Conservation (phyloP, 2,888 invertebrate species). For the Noctua fimbriata region DNA sequence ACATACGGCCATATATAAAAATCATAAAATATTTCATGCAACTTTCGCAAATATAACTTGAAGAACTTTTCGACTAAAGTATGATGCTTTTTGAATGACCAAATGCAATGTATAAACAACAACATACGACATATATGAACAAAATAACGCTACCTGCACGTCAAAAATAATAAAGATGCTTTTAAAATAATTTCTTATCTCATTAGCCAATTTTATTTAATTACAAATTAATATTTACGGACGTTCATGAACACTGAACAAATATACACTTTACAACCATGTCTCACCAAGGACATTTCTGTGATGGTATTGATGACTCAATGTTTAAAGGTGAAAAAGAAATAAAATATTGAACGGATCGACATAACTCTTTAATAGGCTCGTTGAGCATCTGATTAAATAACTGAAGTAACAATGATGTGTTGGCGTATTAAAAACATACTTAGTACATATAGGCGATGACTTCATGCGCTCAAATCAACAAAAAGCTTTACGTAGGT, state of each 20-base stretch:
- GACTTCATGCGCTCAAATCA: slow-evolving; percentile 66
- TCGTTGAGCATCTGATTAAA: slow-evolving; percentile 68
- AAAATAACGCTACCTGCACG: not conserved
- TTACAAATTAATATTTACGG: slow-evolving; percentile 1
- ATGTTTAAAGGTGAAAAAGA: slow-evolving; percentile 51
- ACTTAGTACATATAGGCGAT: slow-evolving; percentile 44
- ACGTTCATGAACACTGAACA: slow-evolving; percentile 11
- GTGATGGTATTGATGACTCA: slow-evolving; percentile 43
- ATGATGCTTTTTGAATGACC: not conserved
- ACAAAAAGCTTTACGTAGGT: slow-evolving; percentile 57
- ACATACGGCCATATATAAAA: not conserved
- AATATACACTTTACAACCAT: slow-evolving; percentile 28
- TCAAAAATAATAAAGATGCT: not conserved
- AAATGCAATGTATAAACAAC: not conserved
- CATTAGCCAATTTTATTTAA: slow-evolving; percentile 3
- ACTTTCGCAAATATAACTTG: not conserved
- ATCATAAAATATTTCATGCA: not conserved
- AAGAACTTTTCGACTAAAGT: not conserved
- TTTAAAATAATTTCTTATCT: not conserved
- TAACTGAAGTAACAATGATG: slow-evolving; percentile 58
- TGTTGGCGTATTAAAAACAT: slow-evolving; percentile 55
- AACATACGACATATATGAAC: not conserved
- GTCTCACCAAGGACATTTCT: slow-evolving; percentile 31
- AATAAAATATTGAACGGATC: slow-evolving; percentile 54
- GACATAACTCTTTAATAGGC: slow-evolving; percentile 58